Base-by-base conservation (phyloP, 2,113 vertebrate species). In the Amia ocellicauda region DNA sequence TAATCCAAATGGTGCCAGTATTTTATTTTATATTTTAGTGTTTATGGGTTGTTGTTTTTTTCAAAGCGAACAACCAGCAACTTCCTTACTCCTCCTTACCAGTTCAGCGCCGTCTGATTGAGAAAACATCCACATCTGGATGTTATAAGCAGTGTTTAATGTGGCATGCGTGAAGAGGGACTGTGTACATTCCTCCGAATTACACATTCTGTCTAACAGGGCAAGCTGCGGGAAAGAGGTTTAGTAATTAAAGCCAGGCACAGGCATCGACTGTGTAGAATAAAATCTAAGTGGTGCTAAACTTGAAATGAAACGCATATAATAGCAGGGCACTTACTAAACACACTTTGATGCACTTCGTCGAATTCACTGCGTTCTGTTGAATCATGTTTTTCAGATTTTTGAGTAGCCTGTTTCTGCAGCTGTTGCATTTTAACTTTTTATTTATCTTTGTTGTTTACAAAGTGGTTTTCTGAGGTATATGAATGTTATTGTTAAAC, bases 221-320 rank as follows among this genome's bases (percentile, higher is more conserved):
- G 60, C 68, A 69, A 63, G 36, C 13, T 59, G 28, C 54, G 41
- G 58, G 28, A 19, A 31, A 66, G 0, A 43, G 59, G 26, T 51
- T 74, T n/a, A 3, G 7, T 62, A 47, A 4, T 61, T 40, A 69
- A 59, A 71, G 23, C 31, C 63, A 76, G 70, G 45, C 9, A 65
- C 27, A 67, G 28, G 31, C 23, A 43, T 17, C 23, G 7, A 52
- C 36, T 31, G 19, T 19, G 22, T 50, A 55, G 51, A 55, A 27
- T 3, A 31, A 3, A 41, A 43, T 28, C 20, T 17, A 22, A 53
- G 58, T 26, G 45, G 22, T 19, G 13, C 22, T 10, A 52, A 22
- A 16, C 20, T 5, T 59, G 11, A 26, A 14, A 31, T 62, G 9
- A 60, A 28, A 60, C 14, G 4, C 58, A 9, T 28, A 41, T 5